Evolutionary conservation across 1,140 invertebrate species (phyloP).

Genomic region (Atta cephalotes): DNA sequence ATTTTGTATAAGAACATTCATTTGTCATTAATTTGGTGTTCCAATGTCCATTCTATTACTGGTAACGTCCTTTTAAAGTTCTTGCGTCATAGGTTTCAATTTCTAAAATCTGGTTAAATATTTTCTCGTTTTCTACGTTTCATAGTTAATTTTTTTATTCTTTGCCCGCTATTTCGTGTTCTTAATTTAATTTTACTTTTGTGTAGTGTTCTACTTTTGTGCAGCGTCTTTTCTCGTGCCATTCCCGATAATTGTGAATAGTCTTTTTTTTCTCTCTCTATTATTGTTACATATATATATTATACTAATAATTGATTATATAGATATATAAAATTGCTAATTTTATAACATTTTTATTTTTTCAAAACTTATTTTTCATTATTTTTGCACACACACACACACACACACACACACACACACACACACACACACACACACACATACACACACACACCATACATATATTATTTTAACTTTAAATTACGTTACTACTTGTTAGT

Average conservation of each 20-base stretch:
- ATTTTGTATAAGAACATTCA: constrained; percentile 52
- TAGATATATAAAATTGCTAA: not conserved
- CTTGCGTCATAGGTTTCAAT: not conserved
- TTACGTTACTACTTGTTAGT: too few species aligned
- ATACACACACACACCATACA: too few species aligned
- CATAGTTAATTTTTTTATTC: constrained; percentile 23
- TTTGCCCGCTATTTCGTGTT: not conserved
- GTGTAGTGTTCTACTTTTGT: not conserved
- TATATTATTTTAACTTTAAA: too few species aligned
- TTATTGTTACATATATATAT: not conserved
- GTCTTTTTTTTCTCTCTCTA: not conserved
- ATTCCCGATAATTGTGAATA: not conserved
- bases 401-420: not conserved
- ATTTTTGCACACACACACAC: too few species aligned
- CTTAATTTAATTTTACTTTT: constrained; percentile 37
- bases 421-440: too few species aligned
- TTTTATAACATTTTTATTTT: not conserved
- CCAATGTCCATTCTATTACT: constrained; percentile 25
- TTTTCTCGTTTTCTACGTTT: constrained; percentile 12
- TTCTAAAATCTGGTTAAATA: constrained; percentile 28
- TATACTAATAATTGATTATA: not conserved
- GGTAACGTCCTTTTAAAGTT: constrained; percentile 40
- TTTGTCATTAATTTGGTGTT: constrained; percentile 54
- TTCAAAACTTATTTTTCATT: too few species aligned
- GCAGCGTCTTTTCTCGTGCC: not conserved